Evolutionary conservation across 1,140 invertebrate genomes (phyloP), one percentile per base, ranked within the genome.

Genomic region (Diabrotica undecimpunctata): DNA sequence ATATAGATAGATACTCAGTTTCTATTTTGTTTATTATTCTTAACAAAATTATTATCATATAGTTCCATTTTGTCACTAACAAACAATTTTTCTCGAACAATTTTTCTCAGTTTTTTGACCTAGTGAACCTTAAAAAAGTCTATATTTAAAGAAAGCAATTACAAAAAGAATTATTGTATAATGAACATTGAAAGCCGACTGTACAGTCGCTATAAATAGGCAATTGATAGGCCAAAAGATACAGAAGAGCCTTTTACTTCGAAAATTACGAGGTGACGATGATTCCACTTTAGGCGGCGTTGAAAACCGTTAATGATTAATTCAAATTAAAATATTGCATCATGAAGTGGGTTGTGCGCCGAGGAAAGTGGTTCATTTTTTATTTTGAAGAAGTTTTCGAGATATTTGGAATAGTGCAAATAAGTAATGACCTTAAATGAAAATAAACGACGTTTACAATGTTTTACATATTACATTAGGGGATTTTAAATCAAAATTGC

Each of bases 221-320:
- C 51, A 61, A 66, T 68, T 70, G 67, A 63, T 62, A 36, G 54
- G 56, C 37, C 46, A 13, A n/a, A 54, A 53, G 63, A 62, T 60
- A 53, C 54, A 65, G 63, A 68, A 65, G 50, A 63, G 54, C 60
- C 59, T 68, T 66, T 67, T 60, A 66, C 63, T 66, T 36, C 57
- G 46, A 62, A 62, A 70, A 57, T 62, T 74, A 74, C 70, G 72
- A 74, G 70, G 65, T 74, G 72, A 69, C 66, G 72, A 74, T 70
- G 72, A 72, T 55, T 62, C 63, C 72, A 74, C 72, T 74, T 71
- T 64, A 55, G 53, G 38, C 52, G 51, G 55, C 61, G 67, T 61
- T 69, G 67, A 69, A 66, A 69, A 64, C 64, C 60, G n/a, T 52
- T 50, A 52, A 46, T 64, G 66, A 67, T 67, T 67, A 63, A 67